phyloP scores from a whole-genome alignment of 1,140 invertebrate species.

The Drusus annulatus region DNA sequence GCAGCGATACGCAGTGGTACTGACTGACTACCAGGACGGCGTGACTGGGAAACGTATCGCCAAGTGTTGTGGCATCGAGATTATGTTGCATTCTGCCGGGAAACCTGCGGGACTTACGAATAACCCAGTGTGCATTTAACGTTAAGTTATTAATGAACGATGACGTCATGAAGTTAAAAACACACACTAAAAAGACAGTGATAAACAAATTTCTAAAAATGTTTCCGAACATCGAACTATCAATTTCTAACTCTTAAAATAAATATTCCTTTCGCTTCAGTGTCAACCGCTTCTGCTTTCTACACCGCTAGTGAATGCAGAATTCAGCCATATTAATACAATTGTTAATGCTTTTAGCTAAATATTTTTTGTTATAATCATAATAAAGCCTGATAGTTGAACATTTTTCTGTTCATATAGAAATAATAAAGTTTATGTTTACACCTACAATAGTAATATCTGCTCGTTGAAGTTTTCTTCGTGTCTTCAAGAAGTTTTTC shows the following conservation, averaged over 20 bases:
- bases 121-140: background rate
- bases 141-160: slow-evolving; percentile 1
- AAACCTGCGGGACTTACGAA: too few relatives aligned
- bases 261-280: background rate
- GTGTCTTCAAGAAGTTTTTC: background rate
- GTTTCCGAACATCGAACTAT: slow-evolving; percentile 21
- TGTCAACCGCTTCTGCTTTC: background rate
- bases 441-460: background rate
- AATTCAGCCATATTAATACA: background rate
- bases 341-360: slow-evolving; percentile 46
- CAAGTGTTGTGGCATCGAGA: too few relatives aligned
- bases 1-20: too few relatives aligned
- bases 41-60: too few relatives aligned
- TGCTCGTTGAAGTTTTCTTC: too few relatives aligned
- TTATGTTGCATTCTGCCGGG: too few relatives aligned
- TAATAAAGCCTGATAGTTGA: slow-evolving; percentile 6
- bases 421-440: slow-evolving; percentile 28
- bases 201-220: slow-evolving; percentile 1
- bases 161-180: slow-evolving; percentile 23
- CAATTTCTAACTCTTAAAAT: background rate
- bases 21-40: too few relatives aligned
- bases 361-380: slow-evolving; percentile 45
- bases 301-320: slow-evolving; percentile 4
- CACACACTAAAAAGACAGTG: slow-evolving; percentile 14
- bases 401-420: background rate